These are phyloP conservation scores for Oeneis ivallda DNA, from an alignment of 2,888 invertebrate genomes.

Conservation along the genomic window DNA sequence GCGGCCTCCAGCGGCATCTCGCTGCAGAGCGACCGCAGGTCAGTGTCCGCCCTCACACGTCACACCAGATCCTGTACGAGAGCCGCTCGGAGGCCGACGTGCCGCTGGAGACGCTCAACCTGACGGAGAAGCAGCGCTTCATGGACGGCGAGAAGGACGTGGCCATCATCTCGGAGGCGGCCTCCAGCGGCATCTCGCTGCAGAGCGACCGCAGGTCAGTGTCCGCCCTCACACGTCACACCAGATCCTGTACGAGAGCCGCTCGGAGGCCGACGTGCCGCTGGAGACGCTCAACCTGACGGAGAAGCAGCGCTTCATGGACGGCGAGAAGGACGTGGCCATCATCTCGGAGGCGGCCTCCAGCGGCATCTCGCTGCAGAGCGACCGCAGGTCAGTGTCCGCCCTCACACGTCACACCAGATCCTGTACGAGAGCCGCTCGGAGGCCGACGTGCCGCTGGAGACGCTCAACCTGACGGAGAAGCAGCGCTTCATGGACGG, in stretches of 20 bases:
- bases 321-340: conserved; percentile 98
- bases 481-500: conserved; percentile 98
- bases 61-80: conserved; percentile 95
- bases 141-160: conserved; percentile 99
- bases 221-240: too few relatives aligned
- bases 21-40: conserved; percentile 94
- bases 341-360: conserved; percentile 99
- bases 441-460: conserved; percentile 96
- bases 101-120: conserved; percentile 97
- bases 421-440: conserved; percentile 97
- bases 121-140: conserved; percentile 94
- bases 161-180: conserved; percentile 99
- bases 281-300: conserved; percentile 98
- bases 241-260: conserved; percentile 95
- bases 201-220: conserved; percentile 92
- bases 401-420: too few relatives aligned
- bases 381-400: conserved; percentile 86
- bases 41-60: too few relatives aligned
- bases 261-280: conserved; percentile 97
- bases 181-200: conserved; percentile 97
- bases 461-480: conserved; percentile 97
- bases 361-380: conserved; percentile 97
- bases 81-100: conserved; percentile 97
- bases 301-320: conserved; percentile 96
- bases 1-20: conserved; percentile 99